Evolutionary conservation across 2,888 invertebrate genomes (phyloP), one percentile per base, ranked within the genome.

Genomic region (Drosophila nr. perissopoda): DNA sequence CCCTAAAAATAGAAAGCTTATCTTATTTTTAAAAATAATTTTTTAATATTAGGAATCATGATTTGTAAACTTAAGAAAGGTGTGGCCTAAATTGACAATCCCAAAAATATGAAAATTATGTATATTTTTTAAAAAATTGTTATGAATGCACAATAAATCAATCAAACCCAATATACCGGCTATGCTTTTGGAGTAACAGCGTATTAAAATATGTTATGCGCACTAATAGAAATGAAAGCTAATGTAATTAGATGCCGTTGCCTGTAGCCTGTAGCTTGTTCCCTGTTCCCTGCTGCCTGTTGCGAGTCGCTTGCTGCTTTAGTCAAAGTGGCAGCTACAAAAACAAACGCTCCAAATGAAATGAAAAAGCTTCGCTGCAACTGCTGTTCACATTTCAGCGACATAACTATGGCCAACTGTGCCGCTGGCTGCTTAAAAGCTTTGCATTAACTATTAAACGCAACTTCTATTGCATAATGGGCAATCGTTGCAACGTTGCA

Each of bases 381-480:
- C 33, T 52, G 56, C 45, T 65, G 68, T 57, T 59, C 36, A 69
- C 85, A 82, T 68, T 72, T 75, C 51, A 61, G 60, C 49, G 51
- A 40, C 38, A 33, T 16, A 49, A 29, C 31, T 33, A 16, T 31
- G 36, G 48, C 34, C 42, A 48, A 38, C 51, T 61, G 59, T 62
- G 81, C 77, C 69, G 64, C 66, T 66, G 80, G 89, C 79, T 83
- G 81, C 86, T 87, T 87, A 87, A 87, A 90, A 88, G 90, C 90
- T 87, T 87, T 87, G 83, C 90, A 90, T 87, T 87, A 87, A 87
- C 88, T 87, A 90, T 90, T 85, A 90, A 85, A 88, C 73, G 74
- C 71, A 83, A 90, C 86, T 88, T 83, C 75, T 83, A 81, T 78
- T 87, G 87, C 83, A 80, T 90, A 90, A 88, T 81, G 82, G 72